Conservation (phyloP, 2,113 vertebrate species). For the Carassius carassius region DNA sequence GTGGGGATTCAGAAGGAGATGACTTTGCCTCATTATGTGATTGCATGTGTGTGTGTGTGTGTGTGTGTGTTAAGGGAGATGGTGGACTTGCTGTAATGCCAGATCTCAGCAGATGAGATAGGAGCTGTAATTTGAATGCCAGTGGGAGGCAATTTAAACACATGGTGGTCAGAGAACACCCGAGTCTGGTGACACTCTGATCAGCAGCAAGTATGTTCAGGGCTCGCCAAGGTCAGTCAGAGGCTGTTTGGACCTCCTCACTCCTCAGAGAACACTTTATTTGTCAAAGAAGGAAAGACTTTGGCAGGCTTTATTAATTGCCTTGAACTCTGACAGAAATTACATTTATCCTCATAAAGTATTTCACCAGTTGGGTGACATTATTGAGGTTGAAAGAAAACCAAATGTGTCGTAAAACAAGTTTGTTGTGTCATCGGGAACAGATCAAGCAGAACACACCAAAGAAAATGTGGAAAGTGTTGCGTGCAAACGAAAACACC, state of each 20-base stretch:
- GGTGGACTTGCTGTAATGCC: slow-evolving; percentile 75
- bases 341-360: slow-evolving; percentile 11
- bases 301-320: slow-evolving; percentile 40
- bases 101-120: slow-evolving; percentile 57
- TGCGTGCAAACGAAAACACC: slow-evolving; percentile 3
- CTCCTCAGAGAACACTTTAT: slow-evolving; percentile 22
- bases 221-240: slow-evolving; percentile 56
- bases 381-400: slow-evolving; percentile 20
- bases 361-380: slow-evolving; percentile 19
- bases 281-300: slow-evolving; percentile 30
- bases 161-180: slow-evolving; percentile 73
- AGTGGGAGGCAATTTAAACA: slow-evolving; percentile 79
- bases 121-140: slow-evolving; percentile 76
- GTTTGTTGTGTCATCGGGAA: neutral
- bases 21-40: slow-evolving; percentile 64
- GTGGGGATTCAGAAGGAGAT: slow-evolving; percentile 62
- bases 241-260: slow-evolving; percentile 5
- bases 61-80: slow-evolving; percentile 49
- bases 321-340: slow-evolving; percentile 36
- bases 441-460: neutral
- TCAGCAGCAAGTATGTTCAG: slow-evolving; percentile 36
- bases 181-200: slow-evolving; percentile 46
- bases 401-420: neutral
- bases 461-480: slow-evolving; percentile 8
- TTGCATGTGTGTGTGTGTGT: slow-evolving; percentile 17